These are phyloP conservation scores for Brachionus koreanus DNA, from an alignment of 1,140 invertebrate genomes.

Conservation along the genomic window DNA sequence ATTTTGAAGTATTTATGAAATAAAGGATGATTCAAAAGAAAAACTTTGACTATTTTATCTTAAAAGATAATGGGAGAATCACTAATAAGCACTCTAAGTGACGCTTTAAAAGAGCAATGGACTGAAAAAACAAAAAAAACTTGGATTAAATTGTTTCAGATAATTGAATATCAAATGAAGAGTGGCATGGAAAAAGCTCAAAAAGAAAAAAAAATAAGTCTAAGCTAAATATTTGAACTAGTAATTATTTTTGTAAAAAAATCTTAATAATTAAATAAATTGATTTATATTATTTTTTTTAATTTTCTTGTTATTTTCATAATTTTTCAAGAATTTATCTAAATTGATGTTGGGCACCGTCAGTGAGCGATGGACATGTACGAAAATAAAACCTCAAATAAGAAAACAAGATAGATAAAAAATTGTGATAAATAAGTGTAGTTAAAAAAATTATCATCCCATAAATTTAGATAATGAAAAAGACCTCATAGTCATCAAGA, in stretches of 20 bases:
- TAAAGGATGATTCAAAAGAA: neutral
- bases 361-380: no score
- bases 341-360: no score
- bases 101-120: conserved; percentile 21
- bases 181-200: neutral
- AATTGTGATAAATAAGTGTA: no score
- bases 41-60: neutral
- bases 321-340: no score
- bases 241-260: neutral
- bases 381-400: no score
- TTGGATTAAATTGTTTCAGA: conserved; percentile 28
- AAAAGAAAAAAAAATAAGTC: neutral
- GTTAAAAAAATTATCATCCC: no score
- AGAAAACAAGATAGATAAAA: no score
- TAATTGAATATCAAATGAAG: conserved; percentile 38
- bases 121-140: conserved; percentile 8
- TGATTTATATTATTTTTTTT: no score
- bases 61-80: conserved; percentile 15
- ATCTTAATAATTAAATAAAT: no score
- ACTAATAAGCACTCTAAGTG: neutral
- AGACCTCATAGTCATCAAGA: no score
- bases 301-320: no score
- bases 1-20: neutral
- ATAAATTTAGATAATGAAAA: no score
- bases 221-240: neutral